Evolutionary conservation across 2,888 invertebrate species (phyloP), one percentile per base, ranked within the genome.

Genomic region (Agrochola circellaris): DNA sequence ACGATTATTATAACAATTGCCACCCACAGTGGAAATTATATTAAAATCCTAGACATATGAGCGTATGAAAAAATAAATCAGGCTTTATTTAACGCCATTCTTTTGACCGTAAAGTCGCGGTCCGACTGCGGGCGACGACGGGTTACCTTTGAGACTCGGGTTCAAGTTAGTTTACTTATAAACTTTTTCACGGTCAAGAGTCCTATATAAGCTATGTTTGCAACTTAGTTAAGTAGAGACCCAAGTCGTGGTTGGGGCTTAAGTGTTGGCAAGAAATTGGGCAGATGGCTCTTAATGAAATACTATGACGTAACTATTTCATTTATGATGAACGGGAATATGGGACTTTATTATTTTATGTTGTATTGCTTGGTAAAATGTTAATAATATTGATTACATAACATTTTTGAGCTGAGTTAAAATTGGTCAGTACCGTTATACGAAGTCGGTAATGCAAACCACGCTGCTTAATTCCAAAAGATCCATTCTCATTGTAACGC

Each of bases 51-150:
- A 79, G 81, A 74, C 70, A 64, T 48, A 77, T 67, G 71, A 70
- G 23, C 75, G 71, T 85, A 72, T 82, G 70, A 80, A 88, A 79
- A 86, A 83, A 86, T 83, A 85, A 82, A 86, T 88, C 84, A 87
- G 65, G 61, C 66, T 86, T 86, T 83, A 87, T 87, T 86, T 81
- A 86, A 82, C 80, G 73, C 73, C 67, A 77, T 86, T 84, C 73
- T 84, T 85, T 81, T 78, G 76, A 75, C 88, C 82, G 83, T 87
- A 87, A 88, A 82, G 83, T 48, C 42, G 67, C 9, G 82, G 79
- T 73, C 68, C 48, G 56, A 81, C 77, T 87, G 87, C 70, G 74
- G 65, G 84, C 78, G 82, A 73, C 6, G 54, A 64, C 64, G 67
- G 61, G 73, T 71, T 77, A 79, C 69, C 67, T 79, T 73, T 51